Base-by-base conservation (phyloP, 2,888 invertebrate species). In the Spilarctia lutea region DNA sequence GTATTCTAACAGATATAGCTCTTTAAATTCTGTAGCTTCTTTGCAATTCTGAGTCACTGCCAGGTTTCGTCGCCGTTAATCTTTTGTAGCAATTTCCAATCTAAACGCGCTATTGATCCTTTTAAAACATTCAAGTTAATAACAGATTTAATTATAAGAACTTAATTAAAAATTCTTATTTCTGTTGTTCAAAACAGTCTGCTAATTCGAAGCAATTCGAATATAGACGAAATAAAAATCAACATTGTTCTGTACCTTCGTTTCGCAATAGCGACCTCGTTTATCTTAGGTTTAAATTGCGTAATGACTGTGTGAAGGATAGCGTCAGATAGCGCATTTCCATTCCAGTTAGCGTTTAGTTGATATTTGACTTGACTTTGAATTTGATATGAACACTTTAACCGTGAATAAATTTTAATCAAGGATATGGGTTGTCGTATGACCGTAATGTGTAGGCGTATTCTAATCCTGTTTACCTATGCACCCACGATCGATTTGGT, bases 401-500 rank as follows among this genome's bases (percentile, higher is more conserved):
- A 76, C 78, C 79, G 65, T 83, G 79, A 81, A 82, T 80, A 81
- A 79, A 83, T 81, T 81, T 42, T 78, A 79, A 81, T 83, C 39
- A 80, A 79, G 82, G 73, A 81, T 85, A 88, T 89, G 80, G 87
- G 86, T 88, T 87, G 90, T 86, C 75, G 84, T 86, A 82, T 83
- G 81, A 85, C 81, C 83, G 86, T 87, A 88, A 83, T 73, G 83
- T 86, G 92, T 87, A 91, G 91, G 86, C 89, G 87, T 83, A 60
- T 71, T 56, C 85, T 90, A 91, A 91, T 93, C 90, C 91, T 91
- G 90, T 92, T 92, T 91, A 91, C 89, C 90, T 90, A 89, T 89
- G 89, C 92, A 88, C 95, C 94, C 93, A 94, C 95, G 88, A 88
- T 70, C 78, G 75, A 77, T 83, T 75, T 80, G 79, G 81, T 86